These are phyloP conservation scores for Pteria penguin DNA, from an alignment of 2,888 invertebrate genomes.

Conservation along the genomic window DNA sequence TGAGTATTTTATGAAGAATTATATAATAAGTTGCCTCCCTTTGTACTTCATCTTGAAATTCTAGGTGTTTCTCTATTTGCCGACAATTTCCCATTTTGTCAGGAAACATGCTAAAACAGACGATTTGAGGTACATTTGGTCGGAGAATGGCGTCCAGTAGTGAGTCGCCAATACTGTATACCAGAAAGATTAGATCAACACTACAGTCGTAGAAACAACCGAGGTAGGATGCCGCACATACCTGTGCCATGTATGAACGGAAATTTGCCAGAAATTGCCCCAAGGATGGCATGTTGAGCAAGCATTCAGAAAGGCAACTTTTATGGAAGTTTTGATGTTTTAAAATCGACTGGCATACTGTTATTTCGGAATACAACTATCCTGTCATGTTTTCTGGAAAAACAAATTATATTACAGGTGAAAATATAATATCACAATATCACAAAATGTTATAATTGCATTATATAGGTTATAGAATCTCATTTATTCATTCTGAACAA, in stretches of 20 bases:
- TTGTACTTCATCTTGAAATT: slow-evolving; percentile 70
- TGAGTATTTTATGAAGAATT: slow-evolving; percentile 70
- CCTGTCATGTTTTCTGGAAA: no score
- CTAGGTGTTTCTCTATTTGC: slow-evolving; percentile 52
- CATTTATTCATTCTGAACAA: no score
- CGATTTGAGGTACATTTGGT: slow-evolving; percentile 73
- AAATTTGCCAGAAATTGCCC: background rate
- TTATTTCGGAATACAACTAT: no score
- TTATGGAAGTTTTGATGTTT: no score
- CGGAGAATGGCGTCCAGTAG: slow-evolving; percentile 76
- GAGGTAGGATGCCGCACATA: slow-evolving; percentile 1
- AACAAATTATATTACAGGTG: no score
- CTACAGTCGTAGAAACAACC: slow-evolving; percentile 58
- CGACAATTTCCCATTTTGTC: slow-evolving; percentile 53
- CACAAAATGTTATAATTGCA: no score
- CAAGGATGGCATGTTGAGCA: no score
- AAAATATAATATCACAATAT: no score
- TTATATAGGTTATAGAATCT: no score
- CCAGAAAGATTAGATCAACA: slow-evolving; percentile 73
- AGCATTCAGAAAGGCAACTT: no score
- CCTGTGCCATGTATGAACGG: background rate
- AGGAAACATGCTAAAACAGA: slow-evolving; percentile 61
- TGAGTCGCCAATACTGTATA: slow-evolving; percentile 76
- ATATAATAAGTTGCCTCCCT: slow-evolving; percentile 70
- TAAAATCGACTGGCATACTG: no score